Percentiles rank a stretch among this genome's conserved stretches.
Evolutionary conservation across 2,113 vertebrate genomes (phyloP).

Genomic region (Chaetops frenatus): DNA sequence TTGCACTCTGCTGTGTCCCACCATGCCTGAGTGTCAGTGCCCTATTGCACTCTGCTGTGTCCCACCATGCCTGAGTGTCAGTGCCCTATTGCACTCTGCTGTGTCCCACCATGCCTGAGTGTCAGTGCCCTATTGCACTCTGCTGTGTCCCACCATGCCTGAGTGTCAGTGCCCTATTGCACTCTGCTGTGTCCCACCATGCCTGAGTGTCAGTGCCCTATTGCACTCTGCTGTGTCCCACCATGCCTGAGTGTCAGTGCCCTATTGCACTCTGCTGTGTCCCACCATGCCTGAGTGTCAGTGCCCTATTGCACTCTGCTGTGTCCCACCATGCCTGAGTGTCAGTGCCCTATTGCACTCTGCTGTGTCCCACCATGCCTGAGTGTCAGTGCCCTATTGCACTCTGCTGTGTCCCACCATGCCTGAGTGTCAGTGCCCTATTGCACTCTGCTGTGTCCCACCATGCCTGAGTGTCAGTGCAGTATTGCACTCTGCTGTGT

Average conservation of each 20-base stretch:
- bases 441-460: background rate
- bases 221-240: background rate
- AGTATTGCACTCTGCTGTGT: background rate
- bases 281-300: background rate
- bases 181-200: background rate
- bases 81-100: background rate
- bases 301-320: background rate
- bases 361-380: background rate
- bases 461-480: background rate
- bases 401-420: background rate
- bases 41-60: background rate
- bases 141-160: background rate
- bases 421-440: background rate
- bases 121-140: background rate
- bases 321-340: background rate
- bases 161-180: background rate
- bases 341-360: background rate
- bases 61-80: background rate
- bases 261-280: background rate
- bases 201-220: background rate
- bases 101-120: background rate
- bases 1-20: background rate
- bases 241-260: background rate
- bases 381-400: background rate
- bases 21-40: background rate